Conservation (phyloP, 2,888 invertebrate genomes). For the Selenia dentaria region DNA sequence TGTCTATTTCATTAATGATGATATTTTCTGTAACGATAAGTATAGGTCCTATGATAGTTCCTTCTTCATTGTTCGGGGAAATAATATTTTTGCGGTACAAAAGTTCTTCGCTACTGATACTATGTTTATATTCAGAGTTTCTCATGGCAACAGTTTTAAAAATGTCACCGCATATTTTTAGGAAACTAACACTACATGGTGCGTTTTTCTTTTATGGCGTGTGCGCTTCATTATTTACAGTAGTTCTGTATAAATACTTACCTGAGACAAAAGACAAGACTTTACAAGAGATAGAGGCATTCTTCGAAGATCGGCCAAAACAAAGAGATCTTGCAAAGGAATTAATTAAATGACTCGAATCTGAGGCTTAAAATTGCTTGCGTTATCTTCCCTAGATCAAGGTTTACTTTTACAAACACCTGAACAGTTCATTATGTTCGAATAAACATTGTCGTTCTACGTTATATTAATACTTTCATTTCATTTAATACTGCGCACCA, state of each 20-base stretch:
- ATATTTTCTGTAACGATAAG: slow-evolving; percentile 57
- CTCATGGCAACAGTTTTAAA: slow-evolving; percentile 52
- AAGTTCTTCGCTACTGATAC: slow-evolving; percentile 46
- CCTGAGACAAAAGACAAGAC: slow-evolving; percentile 59
- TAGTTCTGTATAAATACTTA: slow-evolving; percentile 48
- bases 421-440: too few relatives aligned
- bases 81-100: slow-evolving; percentile 56
- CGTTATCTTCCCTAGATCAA: too few relatives aligned
- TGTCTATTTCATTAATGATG: slow-evolving; percentile 49
- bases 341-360: slow-evolving; percentile 35
- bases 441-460: too few relatives aligned
- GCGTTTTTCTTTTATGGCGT: slow-evolving; percentile 53
- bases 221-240: slow-evolving; percentile 46
- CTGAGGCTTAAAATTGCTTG: not conserved
- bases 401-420: too few relatives aligned
- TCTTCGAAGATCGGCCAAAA: slow-evolving; percentile 41
- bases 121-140: slow-evolving; percentile 47
- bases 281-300: slow-evolving; percentile 52
- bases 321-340: slow-evolving; percentile 33
- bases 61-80: slow-evolving; percentile 55
- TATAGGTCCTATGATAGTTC: slow-evolving; percentile 62
- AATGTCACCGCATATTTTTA: slow-evolving; percentile 53
- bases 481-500: too few relatives aligned
- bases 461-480: too few relatives aligned
- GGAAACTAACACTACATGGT: slow-evolving; percentile 48